phyloP scores from a whole-genome alignment of 2,113 vertebrate species.

The Marmota flaviventris region DNA sequence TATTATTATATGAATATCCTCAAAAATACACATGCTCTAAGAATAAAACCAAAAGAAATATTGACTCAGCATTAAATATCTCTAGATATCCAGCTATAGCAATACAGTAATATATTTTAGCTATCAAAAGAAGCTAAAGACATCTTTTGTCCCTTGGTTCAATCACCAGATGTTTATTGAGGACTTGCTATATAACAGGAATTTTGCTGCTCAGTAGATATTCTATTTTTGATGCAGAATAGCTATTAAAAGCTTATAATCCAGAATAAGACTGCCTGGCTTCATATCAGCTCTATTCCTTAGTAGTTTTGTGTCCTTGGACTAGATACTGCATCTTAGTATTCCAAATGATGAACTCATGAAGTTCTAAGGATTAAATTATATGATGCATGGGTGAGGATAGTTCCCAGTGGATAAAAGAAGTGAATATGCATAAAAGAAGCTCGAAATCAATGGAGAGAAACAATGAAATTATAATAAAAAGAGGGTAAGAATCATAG shows the following conservation, averaged over 20 bases:
- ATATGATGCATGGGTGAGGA: not conserved
- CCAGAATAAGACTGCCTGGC: not conserved
- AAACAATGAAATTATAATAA: slow-evolving; percentile 5
- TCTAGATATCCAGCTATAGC: not conserved
- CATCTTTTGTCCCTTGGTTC: not conserved
- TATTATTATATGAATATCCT: not conserved
- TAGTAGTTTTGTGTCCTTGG: not conserved
- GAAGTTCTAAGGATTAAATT: slow-evolving; percentile 7
- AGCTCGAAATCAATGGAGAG: not conserved
- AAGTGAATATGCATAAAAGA: not conserved
- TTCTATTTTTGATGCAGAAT: not conserved
- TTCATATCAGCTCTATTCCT: not conserved
- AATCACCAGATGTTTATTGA: not conserved
- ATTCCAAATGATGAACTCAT: not conserved
- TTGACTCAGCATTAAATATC: not conserved
- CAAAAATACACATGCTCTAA: not conserved
- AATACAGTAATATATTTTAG: not conserved
- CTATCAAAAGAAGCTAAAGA: not conserved
- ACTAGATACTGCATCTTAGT: not conserved
- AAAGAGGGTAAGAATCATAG: not conserved
- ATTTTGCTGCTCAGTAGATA: slow-evolving; percentile 10
- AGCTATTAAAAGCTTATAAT: not conserved
- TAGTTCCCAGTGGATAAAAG: not conserved
- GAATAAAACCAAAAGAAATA: not conserved
- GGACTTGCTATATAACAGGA: not conserved